phyloP scores from a whole-genome alignment of 1,140 invertebrate species.

The Notospermus geniculatus region DNA sequence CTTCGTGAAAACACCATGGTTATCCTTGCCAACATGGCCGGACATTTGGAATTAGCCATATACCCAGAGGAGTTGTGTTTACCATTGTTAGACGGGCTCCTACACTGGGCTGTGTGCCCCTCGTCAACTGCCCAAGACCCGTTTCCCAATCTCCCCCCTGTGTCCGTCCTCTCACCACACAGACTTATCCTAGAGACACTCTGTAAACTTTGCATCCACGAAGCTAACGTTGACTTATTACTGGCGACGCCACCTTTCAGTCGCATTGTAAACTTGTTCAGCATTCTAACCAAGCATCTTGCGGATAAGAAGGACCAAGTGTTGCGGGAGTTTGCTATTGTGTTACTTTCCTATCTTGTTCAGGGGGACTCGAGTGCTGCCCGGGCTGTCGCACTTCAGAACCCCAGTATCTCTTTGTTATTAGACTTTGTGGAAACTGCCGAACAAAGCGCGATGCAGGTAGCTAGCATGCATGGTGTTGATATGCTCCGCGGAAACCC shows the following conservation, averaged over 20 bases:
- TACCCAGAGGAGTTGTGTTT: conserved; percentile 89
- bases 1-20: conserved; percentile 92
- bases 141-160: conserved; percentile 64
- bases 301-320: conserved; percentile 80
- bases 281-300: conserved; percentile 70
- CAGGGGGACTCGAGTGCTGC: conserved; percentile 86
- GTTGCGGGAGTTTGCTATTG: conserved; percentile 90
- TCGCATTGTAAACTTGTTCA: conserved; percentile 83
- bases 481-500: conserved; percentile 92
- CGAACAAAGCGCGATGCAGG: conserved; percentile 85
- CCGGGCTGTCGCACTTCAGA: conserved; percentile 81
- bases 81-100: conserved; percentile 85
- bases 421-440: conserved; percentile 96
- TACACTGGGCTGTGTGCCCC: conserved; percentile 95
- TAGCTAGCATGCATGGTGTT: conserved; percentile 89
- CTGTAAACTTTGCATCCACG: conserved; percentile 96
- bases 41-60: conserved; percentile 79
- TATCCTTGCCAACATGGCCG: conserved; percentile 88
- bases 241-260: conserved; percentile 94
- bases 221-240: conserved; percentile 94
- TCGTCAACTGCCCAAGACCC: conserved; percentile 93
- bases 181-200: conserved; percentile 91
- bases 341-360: conserved; percentile 68
- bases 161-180: conserved; percentile 76
- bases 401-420: conserved; percentile 81